Evolutionary conservation across 1,140 invertebrate genomes (phyloP).

Genomic region (Parapsyche elsis): DNA sequence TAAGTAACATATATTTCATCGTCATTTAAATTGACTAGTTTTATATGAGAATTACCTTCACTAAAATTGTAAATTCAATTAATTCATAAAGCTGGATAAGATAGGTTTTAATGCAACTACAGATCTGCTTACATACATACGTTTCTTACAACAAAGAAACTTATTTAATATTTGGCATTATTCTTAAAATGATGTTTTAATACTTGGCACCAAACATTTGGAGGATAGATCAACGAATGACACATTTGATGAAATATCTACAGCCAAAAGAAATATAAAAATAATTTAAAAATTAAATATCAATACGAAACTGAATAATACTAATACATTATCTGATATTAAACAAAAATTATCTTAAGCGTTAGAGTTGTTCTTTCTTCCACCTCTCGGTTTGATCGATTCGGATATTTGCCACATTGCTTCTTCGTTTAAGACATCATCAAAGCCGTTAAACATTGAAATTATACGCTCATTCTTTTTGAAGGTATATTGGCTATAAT

Average conservation of each 20-base stretch:
- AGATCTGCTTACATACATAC: neutral
- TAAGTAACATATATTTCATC: too few relatives aligned
- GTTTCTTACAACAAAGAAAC: neutral
- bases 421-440: conserved; percentile 94
- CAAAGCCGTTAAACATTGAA: conserved; percentile 96
- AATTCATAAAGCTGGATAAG: too few relatives aligned
- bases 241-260: too few relatives aligned
- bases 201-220: neutral
- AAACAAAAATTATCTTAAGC: neutral
- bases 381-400: conserved; percentile 90
- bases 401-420: conserved; percentile 98
- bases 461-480: conserved; percentile 94
- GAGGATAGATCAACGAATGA: neutral
- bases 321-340: neutral
- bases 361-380: conserved; percentile 54
- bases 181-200: neutral
- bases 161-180: conserved; percentile 21
- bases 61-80: too few relatives aligned
- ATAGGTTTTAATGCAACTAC: too few relatives aligned
- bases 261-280: neutral
- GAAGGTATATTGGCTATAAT: conserved; percentile 78
- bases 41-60: too few relatives aligned
- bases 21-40: too few relatives aligned
- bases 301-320: neutral
- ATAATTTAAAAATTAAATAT: neutral